These are phyloP conservation scores for Blera fallax DNA, from an alignment of 2,888 invertebrate genomes.

Conservation along the genomic window DNA sequence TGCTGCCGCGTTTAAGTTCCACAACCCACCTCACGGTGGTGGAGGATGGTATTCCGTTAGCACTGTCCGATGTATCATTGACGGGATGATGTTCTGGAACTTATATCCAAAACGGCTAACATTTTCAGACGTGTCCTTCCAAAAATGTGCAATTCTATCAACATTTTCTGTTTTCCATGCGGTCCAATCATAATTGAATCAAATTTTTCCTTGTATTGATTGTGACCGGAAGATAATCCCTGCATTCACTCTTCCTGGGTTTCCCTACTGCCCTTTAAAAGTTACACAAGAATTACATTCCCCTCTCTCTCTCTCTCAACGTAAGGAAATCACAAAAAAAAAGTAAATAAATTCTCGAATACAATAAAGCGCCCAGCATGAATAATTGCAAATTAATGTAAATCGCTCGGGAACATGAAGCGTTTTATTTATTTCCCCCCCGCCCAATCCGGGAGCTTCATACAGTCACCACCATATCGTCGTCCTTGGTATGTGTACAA, in stretches of 20 bases:
- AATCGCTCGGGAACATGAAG: slow-evolving; percentile 64
- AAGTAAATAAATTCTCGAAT: slow-evolving; percentile 48
- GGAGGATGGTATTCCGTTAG: too few relatives aligned
- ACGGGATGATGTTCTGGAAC: too few relatives aligned
- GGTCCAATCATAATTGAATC: background rate
- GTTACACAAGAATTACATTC: background rate
- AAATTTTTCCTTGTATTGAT: background rate
- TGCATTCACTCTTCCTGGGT: background rate
- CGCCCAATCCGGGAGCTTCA: slow-evolving; percentile 36
- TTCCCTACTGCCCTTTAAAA: background rate
- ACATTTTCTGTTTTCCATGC: too few relatives aligned
- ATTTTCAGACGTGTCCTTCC: too few relatives aligned
- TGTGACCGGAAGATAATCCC: background rate
- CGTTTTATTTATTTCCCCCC: slow-evolving; percentile 60
- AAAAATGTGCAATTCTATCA: too few relatives aligned
- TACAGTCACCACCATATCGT: background rate
- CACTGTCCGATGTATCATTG: too few relatives aligned
- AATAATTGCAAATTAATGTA: slow-evolving; percentile 73
- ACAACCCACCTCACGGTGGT: too few relatives aligned
- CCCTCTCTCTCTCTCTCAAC: background rate
- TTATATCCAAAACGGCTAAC: too few relatives aligned
- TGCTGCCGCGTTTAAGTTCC: too few relatives aligned
- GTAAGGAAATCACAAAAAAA: slow-evolving; percentile 33
- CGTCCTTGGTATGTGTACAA: slow-evolving; percentile 15
- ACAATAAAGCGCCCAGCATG: slow-evolving; percentile 69